Evolutionary conservation across 2,888 invertebrate genomes (phyloP), one percentile per base, ranked within the genome.

Genomic region (Xanthorhoe spadicearia): DNA sequence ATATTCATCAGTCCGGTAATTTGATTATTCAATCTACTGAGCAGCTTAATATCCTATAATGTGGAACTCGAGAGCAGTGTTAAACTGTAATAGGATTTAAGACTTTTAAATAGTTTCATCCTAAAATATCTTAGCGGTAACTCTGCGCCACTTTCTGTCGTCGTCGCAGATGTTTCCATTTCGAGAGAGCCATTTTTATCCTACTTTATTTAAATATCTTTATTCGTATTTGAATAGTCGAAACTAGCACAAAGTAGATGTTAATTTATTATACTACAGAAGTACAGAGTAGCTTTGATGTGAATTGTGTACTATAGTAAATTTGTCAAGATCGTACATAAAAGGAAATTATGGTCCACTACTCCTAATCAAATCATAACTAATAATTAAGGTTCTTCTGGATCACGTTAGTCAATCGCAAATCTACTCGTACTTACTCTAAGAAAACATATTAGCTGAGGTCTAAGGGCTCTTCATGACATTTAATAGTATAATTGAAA

Each of bases 91-190:
- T 77, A 70, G 74, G 74, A 71, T 75, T 73, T 74, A 69, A 74
- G 69, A 69, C 68, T 77, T 79, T 75, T 61, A 83, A 84, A 82
- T 81, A 81, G 78, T 75, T 78, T 72, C 64, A 64, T 68, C 75
- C 77, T 55, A 76, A 79, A 83, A 82, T 80, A 78, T 66, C 69
- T 55, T 54, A 64, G 70, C 74, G 71, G 71, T 74, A 75, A 71
- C 71, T 73, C 68, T 72, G 64, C 69, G 73, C 70, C 71, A 76
- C 73, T 76, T 23, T 77, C 77, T 76, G 75, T 78, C 74, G 59
- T 52, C 43, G 35, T 23, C 55, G 51, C 49, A 19, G 69, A 79
- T 77, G 77, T 75, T 72, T 73, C 68, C 72, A 75, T 75, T 77
- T 72, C 65, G 55, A 69, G 74, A 67, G 74, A 70, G 64, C 61